These are phyloP conservation scores for Sesia apiformis DNA, from an alignment of 2,888 invertebrate species.

Conservation along the genomic window DNA sequence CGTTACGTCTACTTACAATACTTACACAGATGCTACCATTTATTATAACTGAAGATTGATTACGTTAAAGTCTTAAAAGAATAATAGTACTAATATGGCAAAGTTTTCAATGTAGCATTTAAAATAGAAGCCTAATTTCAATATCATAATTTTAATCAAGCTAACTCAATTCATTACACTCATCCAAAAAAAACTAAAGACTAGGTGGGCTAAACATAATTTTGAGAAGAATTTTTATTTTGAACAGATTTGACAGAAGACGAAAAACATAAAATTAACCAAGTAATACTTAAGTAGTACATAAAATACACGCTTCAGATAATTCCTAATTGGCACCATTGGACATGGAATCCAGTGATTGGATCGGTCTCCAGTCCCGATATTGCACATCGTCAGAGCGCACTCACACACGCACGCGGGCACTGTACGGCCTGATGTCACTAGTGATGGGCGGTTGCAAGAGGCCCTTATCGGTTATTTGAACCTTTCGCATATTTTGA, in stretches of 20 bases:
- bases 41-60: conserved; percentile 42
- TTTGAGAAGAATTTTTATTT: conserved; percentile 27
- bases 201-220: conserved; percentile 68
- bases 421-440: no score
- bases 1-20: conserved; percentile 66
- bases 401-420: not conserved
- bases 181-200: conserved; percentile 57
- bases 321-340: conserved; percentile 36
- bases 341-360: conserved; percentile 6
- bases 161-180: conserved; percentile 38
- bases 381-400: conserved; percentile 14
- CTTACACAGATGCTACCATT: conserved; percentile 58
- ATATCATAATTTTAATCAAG: conserved; percentile 41
- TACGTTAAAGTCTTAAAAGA: conserved; percentile 63
- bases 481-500: no score
- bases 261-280: not conserved
- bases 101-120: conserved; percentile 74
- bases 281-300: conserved; percentile 3
- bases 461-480: no score
- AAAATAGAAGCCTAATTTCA: conserved; percentile 52
- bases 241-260: not conserved
- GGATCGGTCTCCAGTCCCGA: conserved; percentile 11
- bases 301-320: conserved; percentile 11
- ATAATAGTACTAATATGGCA: conserved; percentile 73
- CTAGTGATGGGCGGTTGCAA: no score